Base-by-base conservation (phyloP, 2,888 invertebrate species). In the Alviniconcha strummeri region DNA sequence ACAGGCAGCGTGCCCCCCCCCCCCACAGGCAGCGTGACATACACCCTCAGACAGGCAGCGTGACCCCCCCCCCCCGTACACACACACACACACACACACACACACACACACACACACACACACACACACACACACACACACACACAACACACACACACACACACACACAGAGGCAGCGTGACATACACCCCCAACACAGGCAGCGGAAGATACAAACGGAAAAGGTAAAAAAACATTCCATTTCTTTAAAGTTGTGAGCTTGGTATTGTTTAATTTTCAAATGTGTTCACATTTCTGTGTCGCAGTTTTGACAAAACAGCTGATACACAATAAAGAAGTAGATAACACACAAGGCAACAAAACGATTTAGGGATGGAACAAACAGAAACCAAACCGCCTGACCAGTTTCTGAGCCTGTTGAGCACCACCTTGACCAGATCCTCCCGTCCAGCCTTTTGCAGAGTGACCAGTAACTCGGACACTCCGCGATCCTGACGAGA, bases 401-500 rank as follows among this genome's bases (percentile, higher is more conserved):
- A 88, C 88, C 88, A 88, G 15, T 54, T 69, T 67, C 83, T 52
- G 52, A 88, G 84, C 15, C 85, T 80, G 54, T 82, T 71, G 13
- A 84, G 82, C 19, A 86, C 80, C 5, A 81, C 19, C 11, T 83
- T 76, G 57, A 86, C 85, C 7, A 88, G 57, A 54, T 86, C 87
- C 0, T 57, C 80, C 19, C 85, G 78, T 5, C 83, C 79, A 13
- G 81, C 75, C 56, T 82, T 85, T 74, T 87, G 84, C 4, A 88
- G 81, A 3, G 85, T 80, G 13, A 85, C 82, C 69, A 88, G 83
- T 11, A 88, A 84, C 57, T 88, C 88, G 0, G 86, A 84, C 3
- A 88, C 85, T 8, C 88, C 88, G 19, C 85, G 84, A 83, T 88
- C 87, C 36, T 77, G 83, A 19, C 87, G 82, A 80, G 84, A 80